Percentiles rank a stretch among this genome's conserved stretches.
Conservation (phyloP, 2,797 vertebrate genomes). For the Thalassophryne amazonica region DNA sequence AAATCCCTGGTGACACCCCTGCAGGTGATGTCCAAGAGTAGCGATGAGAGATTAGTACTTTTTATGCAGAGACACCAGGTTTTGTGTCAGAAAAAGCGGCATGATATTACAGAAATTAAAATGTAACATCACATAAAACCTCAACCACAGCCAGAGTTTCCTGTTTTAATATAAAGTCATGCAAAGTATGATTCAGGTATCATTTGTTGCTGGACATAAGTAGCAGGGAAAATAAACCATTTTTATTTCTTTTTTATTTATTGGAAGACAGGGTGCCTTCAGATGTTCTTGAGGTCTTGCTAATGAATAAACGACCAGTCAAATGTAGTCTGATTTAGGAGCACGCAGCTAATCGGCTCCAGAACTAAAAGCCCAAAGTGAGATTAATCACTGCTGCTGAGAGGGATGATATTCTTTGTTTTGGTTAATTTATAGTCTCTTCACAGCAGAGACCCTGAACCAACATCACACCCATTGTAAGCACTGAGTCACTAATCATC, state of each 20-base stretch:
- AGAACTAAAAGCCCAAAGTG: constrained; percentile 58
- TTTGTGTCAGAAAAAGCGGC: too few species aligned
- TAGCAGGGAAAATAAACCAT: constrained; percentile 22
- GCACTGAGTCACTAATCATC: constrained; percentile 22
- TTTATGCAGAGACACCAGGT: too few species aligned
- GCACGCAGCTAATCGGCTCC: constrained; percentile 43
- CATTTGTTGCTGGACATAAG: constrained; percentile 22
- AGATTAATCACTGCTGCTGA: constrained; percentile 67
- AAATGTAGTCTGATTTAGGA: constrained; percentile 66
- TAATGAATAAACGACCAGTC: constrained; percentile 63
- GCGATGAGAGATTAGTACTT: too few species aligned
- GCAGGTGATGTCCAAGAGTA: too few species aligned
- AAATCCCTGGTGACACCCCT: too few species aligned
- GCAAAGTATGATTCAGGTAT: constrained; percentile 21
- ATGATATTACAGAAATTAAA: too few species aligned
- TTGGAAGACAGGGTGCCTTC: constrained; percentile 22
- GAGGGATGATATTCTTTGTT: constrained; percentile 65
- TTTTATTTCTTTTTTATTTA: constrained; percentile 7
- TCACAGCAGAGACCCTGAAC: constrained; percentile 26
- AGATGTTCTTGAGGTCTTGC: constrained; percentile 40
- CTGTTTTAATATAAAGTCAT: too few species aligned
- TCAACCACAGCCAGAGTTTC: too few species aligned
- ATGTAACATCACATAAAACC: too few species aligned
- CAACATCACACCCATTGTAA: constrained; percentile 17
- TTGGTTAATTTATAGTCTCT: constrained; percentile 60